A percentile compares a stretch with the other conserved stretches of the same genome.
phyloP scores from a whole-genome alignment of 2,113 vertebrate genomes.

The Mastomys natalensis region DNA sequence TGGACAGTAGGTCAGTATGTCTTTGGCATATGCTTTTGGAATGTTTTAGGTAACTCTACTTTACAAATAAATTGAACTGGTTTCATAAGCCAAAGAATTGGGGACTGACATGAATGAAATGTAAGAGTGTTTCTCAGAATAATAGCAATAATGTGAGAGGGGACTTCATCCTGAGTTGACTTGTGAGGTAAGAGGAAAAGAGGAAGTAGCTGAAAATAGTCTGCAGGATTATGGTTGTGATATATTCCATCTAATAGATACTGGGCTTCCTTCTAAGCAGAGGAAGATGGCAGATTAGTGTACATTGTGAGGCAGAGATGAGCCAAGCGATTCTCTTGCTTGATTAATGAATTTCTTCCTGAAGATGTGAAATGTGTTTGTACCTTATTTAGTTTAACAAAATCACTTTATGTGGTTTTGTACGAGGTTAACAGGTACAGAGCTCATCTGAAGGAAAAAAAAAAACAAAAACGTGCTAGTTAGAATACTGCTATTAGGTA shows the following conservation, averaged over 20 bases:
- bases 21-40: conserved; percentile 38
- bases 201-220: background rate
- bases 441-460: conserved; percentile 65
- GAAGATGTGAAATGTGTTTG: conserved; percentile 19
- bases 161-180: background rate
- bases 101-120: background rate
- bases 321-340: conserved; percentile 30
- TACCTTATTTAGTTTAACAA: conserved; percentile 47
- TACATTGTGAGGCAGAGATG: conserved; percentile 16
- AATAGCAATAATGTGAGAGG: background rate
- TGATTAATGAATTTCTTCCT: conserved; percentile 80
- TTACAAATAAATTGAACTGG: background rate
- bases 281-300: conserved; percentile 53
- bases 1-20: background rate
- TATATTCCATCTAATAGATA: background rate
- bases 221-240: background rate
- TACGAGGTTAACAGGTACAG: conserved; percentile 65
- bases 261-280: background rate
- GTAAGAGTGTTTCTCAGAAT: background rate
- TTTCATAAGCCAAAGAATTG: background rate
- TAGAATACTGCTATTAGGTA: conserved; percentile 84
- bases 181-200: background rate
- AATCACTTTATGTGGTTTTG: conserved; percentile 42
- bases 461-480: conserved; percentile 30
- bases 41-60: background rate